These are phyloP conservation scores for Lochmaea crataegi DNA, from an alignment of 2,888 invertebrate genomes.

Conservation along the genomic window DNA sequence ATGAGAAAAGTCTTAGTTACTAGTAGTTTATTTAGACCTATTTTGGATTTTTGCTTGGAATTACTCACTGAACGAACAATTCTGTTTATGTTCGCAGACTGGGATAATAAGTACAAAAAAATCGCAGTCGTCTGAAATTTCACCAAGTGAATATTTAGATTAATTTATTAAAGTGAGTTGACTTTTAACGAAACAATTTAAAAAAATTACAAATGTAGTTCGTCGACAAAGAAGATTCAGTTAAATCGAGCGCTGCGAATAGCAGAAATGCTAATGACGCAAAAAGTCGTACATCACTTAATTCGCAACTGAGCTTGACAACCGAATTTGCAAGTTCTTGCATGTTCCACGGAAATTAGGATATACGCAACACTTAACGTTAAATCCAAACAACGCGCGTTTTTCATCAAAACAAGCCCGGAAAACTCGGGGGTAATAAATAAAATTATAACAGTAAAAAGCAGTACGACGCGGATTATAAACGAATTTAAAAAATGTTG, in stretches of 20 bases:
- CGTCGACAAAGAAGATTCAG: background rate
- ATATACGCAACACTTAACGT: conserved; percentile 30
- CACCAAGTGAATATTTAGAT: too few relatives aligned
- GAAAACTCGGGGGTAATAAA: conserved; percentile 16
- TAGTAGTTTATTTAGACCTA: too few relatives aligned
- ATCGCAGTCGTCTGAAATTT: too few relatives aligned
- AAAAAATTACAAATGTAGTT: background rate
- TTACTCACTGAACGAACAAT: too few relatives aligned
- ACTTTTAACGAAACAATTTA: background rate
- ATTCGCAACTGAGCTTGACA: conserved; percentile 23
- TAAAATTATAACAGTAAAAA: conserved; percentile 14
- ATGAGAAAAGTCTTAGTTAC: too few relatives aligned
- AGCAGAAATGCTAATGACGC: conserved; percentile 22
- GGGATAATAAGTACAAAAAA: too few relatives aligned
- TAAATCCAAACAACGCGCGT: conserved; percentile 22
- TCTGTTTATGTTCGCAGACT: too few relatives aligned
- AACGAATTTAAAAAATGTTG: conserved; percentile 1
- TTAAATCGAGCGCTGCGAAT: background rate
- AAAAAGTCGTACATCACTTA: conserved; percentile 24
- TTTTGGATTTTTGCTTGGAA: too few relatives aligned
- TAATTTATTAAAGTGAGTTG: too few relatives aligned
- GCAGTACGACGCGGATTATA: background rate
- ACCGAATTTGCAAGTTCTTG: conserved; percentile 24
- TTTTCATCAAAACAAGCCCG: conserved; percentile 23
- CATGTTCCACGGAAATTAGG: conserved; percentile 28